These are phyloP conservation scores for Caenorhabditis tropicalis DNA, from an alignment of 1,140 invertebrate species.

Conservation along the genomic window DNA sequence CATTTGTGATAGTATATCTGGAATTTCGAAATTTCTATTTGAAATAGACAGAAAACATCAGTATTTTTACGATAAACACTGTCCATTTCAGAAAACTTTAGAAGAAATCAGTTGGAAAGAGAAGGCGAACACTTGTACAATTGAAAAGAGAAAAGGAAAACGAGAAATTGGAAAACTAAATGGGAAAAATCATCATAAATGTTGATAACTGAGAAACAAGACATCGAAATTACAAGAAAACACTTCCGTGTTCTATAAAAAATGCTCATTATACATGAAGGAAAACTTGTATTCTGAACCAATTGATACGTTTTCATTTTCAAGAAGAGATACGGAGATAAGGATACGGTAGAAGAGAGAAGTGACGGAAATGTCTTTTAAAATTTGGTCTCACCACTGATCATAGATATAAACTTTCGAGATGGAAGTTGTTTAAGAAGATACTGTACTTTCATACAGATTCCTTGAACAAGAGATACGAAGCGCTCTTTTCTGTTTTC, in stretches of 20 bases:
- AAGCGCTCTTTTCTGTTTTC: too few relatives aligned
- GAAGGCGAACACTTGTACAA: not conserved
- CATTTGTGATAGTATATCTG: not conserved
- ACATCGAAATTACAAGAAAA: not conserved
- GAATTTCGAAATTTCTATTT: slow-evolving; percentile 1
- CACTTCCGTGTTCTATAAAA: not conserved
- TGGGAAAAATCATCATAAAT: not conserved
- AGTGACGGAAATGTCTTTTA: too few relatives aligned
- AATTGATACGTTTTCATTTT: not conserved
- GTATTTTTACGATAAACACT: too few relatives aligned
- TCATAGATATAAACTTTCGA: too few relatives aligned
- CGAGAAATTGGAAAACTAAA: not conserved
- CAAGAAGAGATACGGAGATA: not conserved
- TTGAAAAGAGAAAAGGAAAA: not conserved
- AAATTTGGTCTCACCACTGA: too few relatives aligned
- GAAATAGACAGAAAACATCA: too few relatives aligned
- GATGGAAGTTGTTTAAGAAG: too few relatives aligned
- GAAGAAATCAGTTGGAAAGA: not conserved
- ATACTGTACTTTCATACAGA: too few relatives aligned
- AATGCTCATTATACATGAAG: not conserved
- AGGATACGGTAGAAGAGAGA: not conserved
- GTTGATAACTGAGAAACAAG: slow-evolving; percentile 5
- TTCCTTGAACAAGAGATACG: too few relatives aligned
- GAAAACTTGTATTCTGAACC: not conserved
- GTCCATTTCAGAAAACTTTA: not conserved